Base-by-base conservation (phyloP, 2,113 vertebrate genomes). In the Galemys pyrenaicus region DNA sequence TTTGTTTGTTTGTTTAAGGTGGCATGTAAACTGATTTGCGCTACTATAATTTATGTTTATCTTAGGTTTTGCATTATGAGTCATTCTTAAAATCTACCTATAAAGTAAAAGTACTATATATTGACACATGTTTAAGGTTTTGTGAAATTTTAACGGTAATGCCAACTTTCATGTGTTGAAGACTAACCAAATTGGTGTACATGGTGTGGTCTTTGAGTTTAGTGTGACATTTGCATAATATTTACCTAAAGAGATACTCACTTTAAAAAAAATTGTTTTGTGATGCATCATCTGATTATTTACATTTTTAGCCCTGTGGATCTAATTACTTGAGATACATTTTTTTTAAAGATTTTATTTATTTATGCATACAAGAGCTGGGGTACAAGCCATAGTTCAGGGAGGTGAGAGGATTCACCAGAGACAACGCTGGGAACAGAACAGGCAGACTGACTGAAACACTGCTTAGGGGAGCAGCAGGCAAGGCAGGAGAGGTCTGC, bases 11-110 rank as follows among this genome's bases (percentile, higher is more conserved):
- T 20, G 15, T 56, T 56, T 56, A 81, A 94, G 81, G 9, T 67
- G 22, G 5, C 30, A 30, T 77, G 10, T 39, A 89, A 73, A 90
- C 26, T 86, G 13, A 80, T 16, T 70, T 12, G 6, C 78, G 46
- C 24, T 87, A 75, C 56, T 92, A 78, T 95, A 51, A 68, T 82
- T 91, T 88, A 39, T 58, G 89, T 65, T 67, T 20, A 70, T 84
- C 11, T 79, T 65, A 60, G 1, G 60, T 84, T 86, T 91, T 82
- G 2, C 3, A 51, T 15, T 65, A 46, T 77, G 60, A 71, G 32
- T 68, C 67, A 85, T 82, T 96, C 44, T 60, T 83, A 89, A 65
- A 87, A 88, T 70, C 46, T 62, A 32, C 22, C 2, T 70, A n/a
- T 75, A 19, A 83, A 71, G 71, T 91, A 78, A 24, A 4, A 78